Evolutionary conservation across 2,888 invertebrate species (phyloP), one percentile per base, ranked within the genome.

Genomic region (Philaethria dido): DNA sequence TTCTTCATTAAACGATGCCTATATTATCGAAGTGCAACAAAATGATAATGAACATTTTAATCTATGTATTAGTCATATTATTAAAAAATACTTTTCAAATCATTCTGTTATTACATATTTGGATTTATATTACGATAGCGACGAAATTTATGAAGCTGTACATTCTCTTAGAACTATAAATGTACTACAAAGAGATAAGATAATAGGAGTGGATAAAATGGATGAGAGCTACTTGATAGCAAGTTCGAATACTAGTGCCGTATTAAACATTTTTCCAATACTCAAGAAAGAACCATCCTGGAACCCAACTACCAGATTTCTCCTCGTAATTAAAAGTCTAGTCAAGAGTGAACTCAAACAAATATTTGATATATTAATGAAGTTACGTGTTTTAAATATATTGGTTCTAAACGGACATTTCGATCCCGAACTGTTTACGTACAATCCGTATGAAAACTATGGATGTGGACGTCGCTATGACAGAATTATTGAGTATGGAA

Each of bases 381-480:
- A 64, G 3, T 29, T 70, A 8, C 84, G 78, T 47, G 75, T 86
- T 0, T 67, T 67, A 14, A 75, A 84, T 44, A 82, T 80, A 0
- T 25, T 86, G 1, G 68, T 87, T 6, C 54, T 83, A 3, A 80
- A 82, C 59, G 79, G 79, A 8, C 78, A 75, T 0, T 50, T 48
- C 0, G 73, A 80, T 2, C 73, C 75, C 4, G 69, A 82, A 1
- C 52, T 88, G 13, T 87, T 81, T 66, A 78, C 84, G 0, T 88
- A 86, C 69, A 83, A 88, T 70, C 83, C 88, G 0, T 88, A 78
- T 47, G 80, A 83, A 59, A 82, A 88, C 47, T 82, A 78, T 55
- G 80, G 79, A 0, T 89, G 89, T 63, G 89, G 89, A 13, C 80
- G 78, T 62, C 78, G 79, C 42, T 88, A 82, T 64, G 72, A 75